A percentile compares a stretch with the other conserved stretches of the same genome.
Conservation (phyloP, 2,888 invertebrate species). For the Calephelis perditalis region DNA sequence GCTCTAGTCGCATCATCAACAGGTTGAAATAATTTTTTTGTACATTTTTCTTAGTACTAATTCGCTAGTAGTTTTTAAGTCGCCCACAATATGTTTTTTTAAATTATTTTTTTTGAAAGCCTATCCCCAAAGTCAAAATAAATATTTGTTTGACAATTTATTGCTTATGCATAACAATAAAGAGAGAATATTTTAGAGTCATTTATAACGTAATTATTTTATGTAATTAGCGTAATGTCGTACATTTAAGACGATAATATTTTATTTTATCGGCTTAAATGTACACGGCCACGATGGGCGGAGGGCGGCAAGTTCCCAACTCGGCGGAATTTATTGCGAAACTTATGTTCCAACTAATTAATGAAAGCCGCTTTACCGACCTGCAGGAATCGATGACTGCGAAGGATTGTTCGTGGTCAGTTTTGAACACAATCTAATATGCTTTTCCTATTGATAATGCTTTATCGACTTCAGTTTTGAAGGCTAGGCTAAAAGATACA, state of each 20-base stretch:
- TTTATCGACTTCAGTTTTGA: too few species aligned
- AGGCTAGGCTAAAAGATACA: too few species aligned
- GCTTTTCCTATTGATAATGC: too few species aligned
- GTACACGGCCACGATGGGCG: conserved; percentile 61
- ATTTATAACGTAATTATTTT: conserved; percentile 68
- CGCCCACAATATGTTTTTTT: too few species aligned
- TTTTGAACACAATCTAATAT: too few species aligned
- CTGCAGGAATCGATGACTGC: conserved; percentile 57
- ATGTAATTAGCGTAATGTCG: conserved; percentile 63
- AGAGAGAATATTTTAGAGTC: conserved; percentile 55
- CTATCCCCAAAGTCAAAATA: too few species aligned
- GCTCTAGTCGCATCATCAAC: too few species aligned
- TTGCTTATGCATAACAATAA: conserved; percentile 51
- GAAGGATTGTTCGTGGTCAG: conserved; percentile 23
- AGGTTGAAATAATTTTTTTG: too few species aligned
- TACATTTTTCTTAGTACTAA: too few species aligned
- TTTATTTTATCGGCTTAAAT: conserved; percentile 74
- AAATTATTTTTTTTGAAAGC: too few species aligned
- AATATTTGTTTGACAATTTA: conserved; percentile 28
- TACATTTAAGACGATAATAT: conserved; percentile 57
- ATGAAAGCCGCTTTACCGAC: conserved; percentile 64
- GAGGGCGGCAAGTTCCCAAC: conserved; percentile 62
- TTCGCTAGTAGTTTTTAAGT: too few species aligned
- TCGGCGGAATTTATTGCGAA: conserved; percentile 71
- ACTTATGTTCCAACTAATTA: conserved; percentile 74